Percentiles rank a stretch among this genome's conserved stretches.
These are phyloP conservation scores for Furnarius figulus DNA, from an alignment of 2,113 vertebrate species.

Conservation along the genomic window DNA sequence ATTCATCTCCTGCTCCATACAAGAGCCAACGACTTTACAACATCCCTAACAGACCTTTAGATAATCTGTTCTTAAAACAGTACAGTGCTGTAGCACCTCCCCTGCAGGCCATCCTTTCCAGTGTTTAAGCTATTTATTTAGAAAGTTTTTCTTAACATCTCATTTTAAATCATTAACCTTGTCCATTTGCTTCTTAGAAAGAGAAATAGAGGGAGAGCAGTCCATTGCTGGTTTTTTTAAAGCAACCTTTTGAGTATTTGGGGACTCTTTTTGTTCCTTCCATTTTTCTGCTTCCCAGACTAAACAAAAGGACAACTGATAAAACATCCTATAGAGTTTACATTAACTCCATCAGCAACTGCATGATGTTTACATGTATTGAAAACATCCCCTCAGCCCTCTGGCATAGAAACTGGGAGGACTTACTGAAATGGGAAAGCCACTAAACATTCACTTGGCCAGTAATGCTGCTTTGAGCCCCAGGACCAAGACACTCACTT, in stretches of 20 bases:
- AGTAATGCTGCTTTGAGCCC: neutral
- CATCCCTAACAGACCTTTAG: neutral
- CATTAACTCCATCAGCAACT: constrained; percentile 22
- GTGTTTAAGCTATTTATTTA: neutral
- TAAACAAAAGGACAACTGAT: constrained; percentile 49
- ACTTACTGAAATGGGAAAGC: neutral
- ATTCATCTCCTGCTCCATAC: neutral
- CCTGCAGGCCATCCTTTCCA: neutral
- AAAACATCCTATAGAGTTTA: constrained; percentile 55
- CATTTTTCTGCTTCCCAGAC: constrained; percentile 18
- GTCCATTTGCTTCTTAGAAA: neutral
- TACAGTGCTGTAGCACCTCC: neutral
- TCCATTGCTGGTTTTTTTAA: neutral
- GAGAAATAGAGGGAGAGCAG: neutral
- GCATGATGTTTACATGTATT: constrained; percentile 32
- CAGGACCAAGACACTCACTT: neutral
- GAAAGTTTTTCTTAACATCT: neutral
- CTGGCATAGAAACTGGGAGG: neutral
- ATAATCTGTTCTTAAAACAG: neutral
- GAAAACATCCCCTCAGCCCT: constrained; percentile 11
- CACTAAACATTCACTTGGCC: neutral
- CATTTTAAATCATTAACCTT: neutral
- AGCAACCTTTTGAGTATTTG: neutral
- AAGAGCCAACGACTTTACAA: neutral
- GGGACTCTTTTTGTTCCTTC: neutral